phyloP scores from a whole-genome alignment of 1,140 invertebrate genomes.

The Nylanderia fulva region DNA sequence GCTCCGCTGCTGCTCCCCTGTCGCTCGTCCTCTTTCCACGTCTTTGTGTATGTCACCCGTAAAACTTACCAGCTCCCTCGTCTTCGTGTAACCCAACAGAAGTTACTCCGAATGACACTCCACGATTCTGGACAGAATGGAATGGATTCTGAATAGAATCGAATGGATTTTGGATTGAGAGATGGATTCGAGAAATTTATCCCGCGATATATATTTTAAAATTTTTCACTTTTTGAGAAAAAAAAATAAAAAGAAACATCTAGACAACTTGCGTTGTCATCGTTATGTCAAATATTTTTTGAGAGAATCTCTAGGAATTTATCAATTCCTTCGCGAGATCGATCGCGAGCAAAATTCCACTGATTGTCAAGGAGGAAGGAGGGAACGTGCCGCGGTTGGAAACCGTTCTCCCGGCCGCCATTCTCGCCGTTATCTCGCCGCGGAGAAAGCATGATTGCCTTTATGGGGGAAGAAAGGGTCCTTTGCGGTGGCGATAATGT shows the following conservation, averaged over 20 bases:
- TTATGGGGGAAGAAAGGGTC: conserved; percentile 86
- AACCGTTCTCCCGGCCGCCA: conserved; percentile 76
- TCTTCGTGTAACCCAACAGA: neutral
- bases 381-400: conserved; percentile 54
- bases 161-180: neutral
- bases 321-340: conserved; percentile 48
- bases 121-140: neutral
- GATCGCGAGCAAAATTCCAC: conserved; percentile 39
- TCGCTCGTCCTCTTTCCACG: conserved; percentile 25
- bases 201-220: neutral
- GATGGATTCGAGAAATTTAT: neutral
- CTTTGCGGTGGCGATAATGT: conserved; percentile 85
- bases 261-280: too few species aligned
- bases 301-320: neutral
- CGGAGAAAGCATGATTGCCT: conserved; percentile 85
- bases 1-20: neutral
- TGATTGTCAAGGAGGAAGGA: conserved; percentile 11
- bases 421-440: conserved; percentile 83
- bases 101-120: conserved; percentile 21
- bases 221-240: neutral
- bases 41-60: conserved; percentile 45
- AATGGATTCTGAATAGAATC: neutral
- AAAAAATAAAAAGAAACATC: too few species aligned
- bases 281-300: too few species aligned
- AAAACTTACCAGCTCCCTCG: conserved; percentile 61